phyloP scores from a whole-genome alignment of 2,113 vertebrate species.

The Microcebus griseorufus region DNA sequence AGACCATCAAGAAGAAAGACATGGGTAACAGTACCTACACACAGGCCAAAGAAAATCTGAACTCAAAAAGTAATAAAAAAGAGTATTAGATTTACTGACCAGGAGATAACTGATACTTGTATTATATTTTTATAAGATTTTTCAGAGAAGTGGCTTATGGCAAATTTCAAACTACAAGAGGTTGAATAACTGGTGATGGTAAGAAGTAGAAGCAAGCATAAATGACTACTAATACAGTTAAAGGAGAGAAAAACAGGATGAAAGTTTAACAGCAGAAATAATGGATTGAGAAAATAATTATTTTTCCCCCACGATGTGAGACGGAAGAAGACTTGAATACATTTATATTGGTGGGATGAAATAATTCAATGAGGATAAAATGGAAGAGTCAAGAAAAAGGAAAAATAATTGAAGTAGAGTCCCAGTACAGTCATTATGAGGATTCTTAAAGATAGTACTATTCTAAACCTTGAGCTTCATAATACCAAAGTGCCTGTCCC shows the following conservation, averaged over 20 bases:
- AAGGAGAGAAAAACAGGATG: neutral
- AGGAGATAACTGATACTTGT: neutral
- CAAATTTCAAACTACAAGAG: neutral
- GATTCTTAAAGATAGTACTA: neutral
- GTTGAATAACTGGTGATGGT: neutral
- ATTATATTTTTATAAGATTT: neutral
- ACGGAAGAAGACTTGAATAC: neutral
- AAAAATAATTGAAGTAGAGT: neutral
- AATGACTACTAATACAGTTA: neutral
- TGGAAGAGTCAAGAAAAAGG: neutral
- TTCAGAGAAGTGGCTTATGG: neutral
- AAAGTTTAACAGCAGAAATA: neutral
- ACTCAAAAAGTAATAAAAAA: neutral
- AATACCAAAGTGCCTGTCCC: neutral
- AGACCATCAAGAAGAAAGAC: neutral
- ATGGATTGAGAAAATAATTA: neutral
- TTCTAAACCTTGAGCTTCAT: neutral
- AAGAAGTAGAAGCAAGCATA: neutral
- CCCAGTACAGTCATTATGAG: neutral
- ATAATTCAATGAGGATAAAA: neutral
- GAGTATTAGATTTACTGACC: neutral
- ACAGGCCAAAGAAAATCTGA: neutral
- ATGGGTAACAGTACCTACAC: neutral
- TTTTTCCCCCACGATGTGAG: neutral
- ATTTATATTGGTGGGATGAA: neutral